Conservation (phyloP, 2,888 invertebrate genomes). For the Tipula helvola region DNA sequence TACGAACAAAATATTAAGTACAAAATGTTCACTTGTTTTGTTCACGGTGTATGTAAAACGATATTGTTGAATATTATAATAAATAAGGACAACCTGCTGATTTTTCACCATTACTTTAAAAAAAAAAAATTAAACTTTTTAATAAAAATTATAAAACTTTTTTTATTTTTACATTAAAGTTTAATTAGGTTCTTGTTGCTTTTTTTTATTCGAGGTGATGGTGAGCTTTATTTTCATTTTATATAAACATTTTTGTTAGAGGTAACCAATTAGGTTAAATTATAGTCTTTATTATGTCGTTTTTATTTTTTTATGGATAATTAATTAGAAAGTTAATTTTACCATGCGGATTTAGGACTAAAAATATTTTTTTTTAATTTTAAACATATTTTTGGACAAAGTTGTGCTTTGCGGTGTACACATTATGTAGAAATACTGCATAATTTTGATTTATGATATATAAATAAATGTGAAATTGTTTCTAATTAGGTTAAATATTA, state of each 20-base stretch:
- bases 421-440: not conserved
- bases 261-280: not conserved
- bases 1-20: not conserved
- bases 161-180: not conserved
- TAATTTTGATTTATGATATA: not conserved
- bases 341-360: not conserved
- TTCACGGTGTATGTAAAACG: not conserved
- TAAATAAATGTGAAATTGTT: not conserved
- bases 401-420: not conserved
- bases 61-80: not conserved
- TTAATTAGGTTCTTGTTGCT: not conserved
- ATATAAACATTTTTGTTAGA: not conserved
- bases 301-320: not conserved
- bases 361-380: not conserved
- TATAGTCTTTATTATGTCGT: not conserved
- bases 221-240: not conserved
- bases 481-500: not conserved
- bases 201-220: not conserved
- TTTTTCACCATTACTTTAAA: not conserved
- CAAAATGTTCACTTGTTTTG: not conserved
- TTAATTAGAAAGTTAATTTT: not conserved
- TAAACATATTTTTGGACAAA: not conserved
- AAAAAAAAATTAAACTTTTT: not conserved
- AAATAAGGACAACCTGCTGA: not conserved
- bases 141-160: slow-evolving; percentile 4